Base-by-base conservation (phyloP, 1,140 invertebrate genomes). In the Rhynchophorus ferrugineus region DNA sequence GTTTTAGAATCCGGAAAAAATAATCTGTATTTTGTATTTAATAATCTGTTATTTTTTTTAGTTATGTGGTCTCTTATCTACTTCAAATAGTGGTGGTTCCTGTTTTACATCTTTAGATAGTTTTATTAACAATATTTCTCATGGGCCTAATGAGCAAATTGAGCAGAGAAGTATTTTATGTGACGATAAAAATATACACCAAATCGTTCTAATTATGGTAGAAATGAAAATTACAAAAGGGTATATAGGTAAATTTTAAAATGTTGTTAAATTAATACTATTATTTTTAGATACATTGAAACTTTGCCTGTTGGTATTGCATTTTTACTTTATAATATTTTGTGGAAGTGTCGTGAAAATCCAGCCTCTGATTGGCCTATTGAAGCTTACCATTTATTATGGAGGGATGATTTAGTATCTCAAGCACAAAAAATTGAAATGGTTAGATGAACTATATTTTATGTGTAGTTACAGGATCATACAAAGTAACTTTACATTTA, bases 361-460 rank as follows among this genome's bases (percentile, higher is more conserved):
- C 90, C 91, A 11, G 87, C 87, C 0, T 73, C 81, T 13, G 81
- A 85, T 67, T 92, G 89, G 87, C 79, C 83, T 2, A 71, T 75
- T 38, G 73, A 79, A 38, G 82, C 83, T 1, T 95, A 91, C 65
- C 77, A 80, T 34, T 72, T 95, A 2, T 79, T 93, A n/a, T 83
- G 87, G 73, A 73, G 88, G 8, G 80, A 86, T 41, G 88, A 92
- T 71, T 71, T 91, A 52, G 81, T 83, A 0, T 70, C 76, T 41
- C 72, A 83, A 67, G 69, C 79, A 19, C 67, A 73, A 54, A 61
- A 66, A 42, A 55, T 56, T 11, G 49, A 60, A 57, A 61, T 62
- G 60, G 61, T 60, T 64, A 38, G 18, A 41, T 13, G 6, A 22
- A 22, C 29, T 44, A 8, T 11, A 8, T 13, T n/a, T 48, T 1